phyloP scores from a whole-genome alignment of 1,140 invertebrate species.

The Bombus ignitus region DNA sequence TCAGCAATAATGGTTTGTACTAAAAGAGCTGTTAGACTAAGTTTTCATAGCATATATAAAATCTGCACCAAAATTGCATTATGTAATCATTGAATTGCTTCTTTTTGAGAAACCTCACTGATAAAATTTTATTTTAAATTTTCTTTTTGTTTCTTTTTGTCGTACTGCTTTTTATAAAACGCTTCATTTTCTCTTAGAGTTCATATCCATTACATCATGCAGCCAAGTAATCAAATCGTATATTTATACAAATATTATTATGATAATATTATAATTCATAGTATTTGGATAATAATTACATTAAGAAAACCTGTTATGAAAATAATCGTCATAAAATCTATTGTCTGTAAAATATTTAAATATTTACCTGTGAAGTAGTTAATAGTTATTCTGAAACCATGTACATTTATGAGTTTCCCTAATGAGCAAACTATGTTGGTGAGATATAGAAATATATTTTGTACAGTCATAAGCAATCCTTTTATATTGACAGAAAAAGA shows the following conservation, averaged over 20 bases:
- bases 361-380: neutral
- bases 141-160: neutral
- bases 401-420: neutral
- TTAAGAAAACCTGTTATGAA: neutral
- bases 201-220: slow-evolving; percentile 32
- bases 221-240: neutral
- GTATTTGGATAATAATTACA: slow-evolving; percentile 30
- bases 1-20: slow-evolving; percentile 27
- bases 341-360: neutral
- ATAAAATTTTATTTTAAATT: slow-evolving; percentile 10
- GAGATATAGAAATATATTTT: neutral
- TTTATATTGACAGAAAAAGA: neutral
- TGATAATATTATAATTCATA: slow-evolving; percentile 37
- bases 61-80: slow-evolving; percentile 12
- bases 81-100: slow-evolving; percentile 1
- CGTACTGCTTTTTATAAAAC: slow-evolving; percentile 8
- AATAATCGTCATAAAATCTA: neutral
- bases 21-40: neutral
- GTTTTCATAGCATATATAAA: neutral
- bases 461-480: neutral
- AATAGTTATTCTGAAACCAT: neutral
- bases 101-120: neutral
- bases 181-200: neutral
- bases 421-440: slow-evolving; percentile 1
- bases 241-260: neutral